phyloP scores from a whole-genome alignment of 2,113 vertebrate genomes.

The Chaetodon auriga region DNA sequence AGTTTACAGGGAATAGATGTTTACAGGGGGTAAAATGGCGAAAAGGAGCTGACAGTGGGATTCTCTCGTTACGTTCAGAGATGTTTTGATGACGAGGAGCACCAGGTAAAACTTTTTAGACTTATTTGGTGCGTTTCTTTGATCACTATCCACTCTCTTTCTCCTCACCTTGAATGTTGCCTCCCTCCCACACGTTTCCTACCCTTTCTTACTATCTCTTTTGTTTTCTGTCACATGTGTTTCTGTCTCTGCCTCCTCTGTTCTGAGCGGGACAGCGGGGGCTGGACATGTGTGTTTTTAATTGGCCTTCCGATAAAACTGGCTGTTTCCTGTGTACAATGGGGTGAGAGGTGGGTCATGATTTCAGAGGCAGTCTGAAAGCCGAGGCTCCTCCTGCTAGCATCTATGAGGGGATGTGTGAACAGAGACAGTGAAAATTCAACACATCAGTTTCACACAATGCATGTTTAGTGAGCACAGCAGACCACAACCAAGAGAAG shows the following conservation, averaged over 20 bases:
- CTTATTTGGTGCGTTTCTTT: not conserved
- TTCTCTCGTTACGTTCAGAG: not conserved
- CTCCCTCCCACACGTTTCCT: conserved; percentile 54
- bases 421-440: conserved; percentile 22
- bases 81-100: not conserved
- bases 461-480: not conserved
- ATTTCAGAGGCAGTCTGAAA: conserved; percentile 42
- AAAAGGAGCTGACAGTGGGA: conserved; percentile 17
- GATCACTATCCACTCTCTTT: conserved; percentile 17
- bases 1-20: not conserved
- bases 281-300: conserved; percentile 53
- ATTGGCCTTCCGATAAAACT: conserved; percentile 51
- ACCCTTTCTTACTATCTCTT: not conserved
- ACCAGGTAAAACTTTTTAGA: conserved; percentile 50
- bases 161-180: conserved; percentile 37
- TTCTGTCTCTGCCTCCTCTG: conserved; percentile 21
- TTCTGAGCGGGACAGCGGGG: conserved; percentile 25
- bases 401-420: conserved; percentile 48
- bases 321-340: conserved; percentile 52
- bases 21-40: conserved; percentile 17
- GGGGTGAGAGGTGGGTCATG: conserved; percentile 43
- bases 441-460: conserved; percentile 25
- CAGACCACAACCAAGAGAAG: not conserved
- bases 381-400: conserved; percentile 61
- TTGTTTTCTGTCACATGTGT: conserved; percentile 43